Conservation (phyloP, 2,113 vertebrate genomes). For the Seriola quinqueradiata region DNA sequence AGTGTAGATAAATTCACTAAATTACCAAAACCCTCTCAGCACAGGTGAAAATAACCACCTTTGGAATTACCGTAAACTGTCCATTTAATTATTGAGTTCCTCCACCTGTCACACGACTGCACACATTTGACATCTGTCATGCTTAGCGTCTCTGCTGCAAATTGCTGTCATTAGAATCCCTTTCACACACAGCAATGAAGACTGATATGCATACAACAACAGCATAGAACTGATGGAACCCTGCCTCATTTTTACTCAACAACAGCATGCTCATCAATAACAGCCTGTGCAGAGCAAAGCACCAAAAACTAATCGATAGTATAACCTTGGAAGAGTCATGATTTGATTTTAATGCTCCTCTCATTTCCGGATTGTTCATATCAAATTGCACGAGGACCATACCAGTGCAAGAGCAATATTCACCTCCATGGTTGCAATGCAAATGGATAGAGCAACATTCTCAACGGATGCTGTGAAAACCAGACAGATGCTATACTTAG, state of each 20-base stretch:
- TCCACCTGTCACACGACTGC: constrained; percentile 32
- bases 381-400: constrained; percentile 37
- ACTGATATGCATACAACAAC: constrained; percentile 27
- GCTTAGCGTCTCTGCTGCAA: constrained; percentile 45
- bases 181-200: constrained; percentile 48
- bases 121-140: constrained; percentile 49
- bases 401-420: constrained; percentile 42
- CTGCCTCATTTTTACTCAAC: constrained; percentile 37
- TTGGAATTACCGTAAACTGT: background rate
- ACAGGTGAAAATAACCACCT: constrained; percentile 15
- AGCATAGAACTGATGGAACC: constrained; percentile 28
- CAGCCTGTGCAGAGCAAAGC: background rate
- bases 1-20: constrained; percentile 7
- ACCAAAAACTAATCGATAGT: constrained; percentile 50
- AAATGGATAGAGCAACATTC: constrained; percentile 19
- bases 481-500: background rate
- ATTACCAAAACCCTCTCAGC: constrained; percentile 12
- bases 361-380: constrained; percentile 58
- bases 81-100: constrained; percentile 25
- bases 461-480: constrained; percentile 8
- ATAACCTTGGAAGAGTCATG: constrained; percentile 64
- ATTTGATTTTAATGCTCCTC: constrained; percentile 70
- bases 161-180: constrained; percentile 59
- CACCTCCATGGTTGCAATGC: constrained; percentile 51
- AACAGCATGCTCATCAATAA: constrained; percentile 58